Conservation (phyloP, 2,797 vertebrate species). For the Lepilemur ruficaudatus region DNA sequence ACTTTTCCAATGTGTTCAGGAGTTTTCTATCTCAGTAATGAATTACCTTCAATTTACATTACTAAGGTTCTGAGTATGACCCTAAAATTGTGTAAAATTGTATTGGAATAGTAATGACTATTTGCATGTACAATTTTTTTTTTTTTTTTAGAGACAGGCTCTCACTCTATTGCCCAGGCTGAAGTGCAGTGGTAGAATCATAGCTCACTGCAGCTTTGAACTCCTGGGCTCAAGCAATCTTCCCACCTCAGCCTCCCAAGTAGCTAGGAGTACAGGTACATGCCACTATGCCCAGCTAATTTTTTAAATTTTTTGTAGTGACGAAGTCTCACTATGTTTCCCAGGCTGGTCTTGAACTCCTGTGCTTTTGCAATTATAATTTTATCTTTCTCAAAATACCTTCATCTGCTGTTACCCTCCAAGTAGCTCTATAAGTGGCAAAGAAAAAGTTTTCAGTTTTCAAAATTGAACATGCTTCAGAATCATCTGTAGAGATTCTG, state of each 20-base stretch:
- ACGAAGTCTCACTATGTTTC: not conserved
- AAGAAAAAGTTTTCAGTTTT: not conserved
- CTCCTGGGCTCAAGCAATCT: not conserved
- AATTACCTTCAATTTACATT: not conserved
- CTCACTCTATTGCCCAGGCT: no score
- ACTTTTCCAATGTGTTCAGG: not conserved
- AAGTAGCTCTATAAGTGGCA: not conserved
- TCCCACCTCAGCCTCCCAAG: not conserved
- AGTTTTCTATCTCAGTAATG: not conserved
- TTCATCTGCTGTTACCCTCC: not conserved
- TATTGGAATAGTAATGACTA: not conserved
- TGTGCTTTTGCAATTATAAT: not conserved
- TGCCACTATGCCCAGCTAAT: not conserved
- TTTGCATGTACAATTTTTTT: not conserved
- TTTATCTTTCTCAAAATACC: conserved; percentile 5
- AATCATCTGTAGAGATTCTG: not conserved
- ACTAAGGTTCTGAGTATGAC: not conserved
- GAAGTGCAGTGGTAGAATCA: no score
- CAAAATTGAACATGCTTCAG: not conserved
- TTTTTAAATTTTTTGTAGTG: not conserved
- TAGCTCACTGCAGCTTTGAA: not conserved
- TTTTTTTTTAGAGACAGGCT: no score
- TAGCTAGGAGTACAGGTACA: not conserved
- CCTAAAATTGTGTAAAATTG: not conserved
- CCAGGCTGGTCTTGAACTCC: not conserved